These are phyloP conservation scores for Oedothorax gibbosus DNA, from an alignment of 1,140 invertebrate genomes.

Conservation along the genomic window DNA sequence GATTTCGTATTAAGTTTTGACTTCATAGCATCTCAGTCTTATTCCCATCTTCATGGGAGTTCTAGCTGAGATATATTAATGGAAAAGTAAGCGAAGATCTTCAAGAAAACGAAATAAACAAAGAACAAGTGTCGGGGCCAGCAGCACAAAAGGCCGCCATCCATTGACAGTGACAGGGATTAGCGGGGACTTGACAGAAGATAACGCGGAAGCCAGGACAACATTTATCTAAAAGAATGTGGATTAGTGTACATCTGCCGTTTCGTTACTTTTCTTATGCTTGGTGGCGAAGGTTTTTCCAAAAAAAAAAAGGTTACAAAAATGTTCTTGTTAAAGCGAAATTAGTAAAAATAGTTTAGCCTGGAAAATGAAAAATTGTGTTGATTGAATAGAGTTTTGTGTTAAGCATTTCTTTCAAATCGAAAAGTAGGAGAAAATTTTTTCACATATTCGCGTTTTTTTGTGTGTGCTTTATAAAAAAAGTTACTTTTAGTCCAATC, in stretches of 20 bases:
- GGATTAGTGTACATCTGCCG: constrained; percentile 21
- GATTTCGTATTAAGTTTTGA: too few relatives aligned
- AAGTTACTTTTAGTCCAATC: too few relatives aligned
- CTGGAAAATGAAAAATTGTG: neutral
- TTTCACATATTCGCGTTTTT: too few relatives aligned
- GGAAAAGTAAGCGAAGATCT: neutral
- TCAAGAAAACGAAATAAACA: neutral
- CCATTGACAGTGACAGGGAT: constrained; percentile 15
- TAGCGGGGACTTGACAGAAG: constrained; percentile 19
- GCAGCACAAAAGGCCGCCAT: constrained; percentile 25
- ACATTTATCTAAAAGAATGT: constrained; percentile 42
- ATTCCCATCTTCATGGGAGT: too few relatives aligned
- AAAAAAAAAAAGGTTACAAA: neutral
- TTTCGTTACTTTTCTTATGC: constrained; percentile 11
- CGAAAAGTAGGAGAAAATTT: neutral
- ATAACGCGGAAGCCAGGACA: constrained; percentile 26
- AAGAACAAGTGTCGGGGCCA: constrained; percentile 6
- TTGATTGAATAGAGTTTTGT: neutral
- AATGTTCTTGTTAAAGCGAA: neutral
- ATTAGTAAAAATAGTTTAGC: neutral
- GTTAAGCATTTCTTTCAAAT: neutral
- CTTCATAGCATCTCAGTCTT: too few relatives aligned
- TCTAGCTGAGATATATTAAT: neutral
- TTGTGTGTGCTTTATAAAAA: too few relatives aligned
- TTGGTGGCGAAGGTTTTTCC: neutral